A percentile compares a stretch with the other conserved stretches of the same genome.
Evolutionary conservation across 2,797 vertebrate species (phyloP).

Genomic region (Anguilla anguilla): DNA sequence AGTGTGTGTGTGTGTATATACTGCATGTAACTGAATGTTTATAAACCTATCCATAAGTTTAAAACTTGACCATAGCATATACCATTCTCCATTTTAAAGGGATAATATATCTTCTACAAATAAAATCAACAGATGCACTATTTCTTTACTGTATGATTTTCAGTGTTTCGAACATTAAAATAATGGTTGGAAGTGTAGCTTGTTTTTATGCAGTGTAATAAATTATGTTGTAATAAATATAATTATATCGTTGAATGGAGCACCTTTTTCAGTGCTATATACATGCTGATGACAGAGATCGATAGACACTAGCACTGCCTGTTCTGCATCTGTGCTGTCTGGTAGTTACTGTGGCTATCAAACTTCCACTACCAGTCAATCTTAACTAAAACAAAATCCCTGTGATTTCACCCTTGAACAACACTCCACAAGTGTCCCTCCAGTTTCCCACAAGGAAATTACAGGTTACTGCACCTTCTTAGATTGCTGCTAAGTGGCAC

Average conservation of each 20-base stretch:
- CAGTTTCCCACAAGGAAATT: neutral
- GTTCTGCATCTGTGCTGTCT: neutral
- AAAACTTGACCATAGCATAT: neutral
- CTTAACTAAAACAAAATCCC: neutral
- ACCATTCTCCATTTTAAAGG: neutral
- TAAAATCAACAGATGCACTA: neutral
- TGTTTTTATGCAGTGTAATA: constrained; percentile 5
- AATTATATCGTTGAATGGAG: neutral
- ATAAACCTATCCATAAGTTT: neutral
- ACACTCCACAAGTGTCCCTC: neutral
- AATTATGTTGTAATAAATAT: neutral
- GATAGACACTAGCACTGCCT: neutral
- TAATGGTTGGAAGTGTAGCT: neutral
- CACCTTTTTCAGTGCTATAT: neutral
- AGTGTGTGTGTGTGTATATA: neutral
- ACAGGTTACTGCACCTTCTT: neutral
- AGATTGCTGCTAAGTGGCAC: neutral
- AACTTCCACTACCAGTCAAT: neutral
- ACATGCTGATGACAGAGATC: neutral
- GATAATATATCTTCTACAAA: neutral
- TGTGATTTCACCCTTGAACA: neutral
- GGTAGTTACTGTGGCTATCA: neutral
- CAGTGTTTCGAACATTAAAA: neutral
- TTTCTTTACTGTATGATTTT: neutral
- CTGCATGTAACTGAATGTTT: neutral